Base-by-base conservation (phyloP, 2,797 vertebrate species). In the Otolemur crassicaudatus region DNA sequence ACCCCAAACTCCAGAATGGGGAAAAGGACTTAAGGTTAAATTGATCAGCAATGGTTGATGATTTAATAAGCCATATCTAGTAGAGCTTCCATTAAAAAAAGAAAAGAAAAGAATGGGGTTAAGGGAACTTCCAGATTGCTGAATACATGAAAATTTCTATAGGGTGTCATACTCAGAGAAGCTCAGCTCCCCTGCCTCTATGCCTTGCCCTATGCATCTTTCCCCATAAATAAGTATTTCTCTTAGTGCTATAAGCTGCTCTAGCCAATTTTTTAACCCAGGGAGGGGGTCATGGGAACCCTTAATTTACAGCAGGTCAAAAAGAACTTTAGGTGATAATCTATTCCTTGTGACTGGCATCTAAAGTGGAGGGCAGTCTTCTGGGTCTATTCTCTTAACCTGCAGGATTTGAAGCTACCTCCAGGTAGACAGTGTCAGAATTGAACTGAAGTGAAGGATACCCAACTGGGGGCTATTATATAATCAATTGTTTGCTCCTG, bases 41-140 rank as follows among this genome's bases (percentile, higher is more conserved):
- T 53, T 34, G n/a, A n/a, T 40, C 1, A 13, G 4, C 10, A 34
- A 17, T 1, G 31, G 4, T 1, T 3, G 40, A 34, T 43, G 7
- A 65, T 61, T 70, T 43, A 75, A 70, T 27, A 17, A 56, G 23
- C 40, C 40, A 17, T 43, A 6, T 67, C 9, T 63, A 37, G 0
- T 27, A 3, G 75, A 67, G 1, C 8, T 56, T 65, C 17, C 37
- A 4, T n/a, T 61, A 77, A 43, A 27, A 43, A 73, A 29, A 43
- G 40, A 34, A 49, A 49, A 49, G 4, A 12, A 49, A 16, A 14
- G 14, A 16, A 37, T 16, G 4, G 49, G 14, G 6, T 49, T 25
- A 11, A 1, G 8, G 9, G 1, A 34, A 53, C 12, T 63, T 69
- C 20, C 13, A 53, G 23, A 53, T 3, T 69, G 31, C 8, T 27